These are phyloP conservation scores for Xenops minutus DNA, from an alignment of 2,797 vertebrate species.

Conservation along the genomic window DNA sequence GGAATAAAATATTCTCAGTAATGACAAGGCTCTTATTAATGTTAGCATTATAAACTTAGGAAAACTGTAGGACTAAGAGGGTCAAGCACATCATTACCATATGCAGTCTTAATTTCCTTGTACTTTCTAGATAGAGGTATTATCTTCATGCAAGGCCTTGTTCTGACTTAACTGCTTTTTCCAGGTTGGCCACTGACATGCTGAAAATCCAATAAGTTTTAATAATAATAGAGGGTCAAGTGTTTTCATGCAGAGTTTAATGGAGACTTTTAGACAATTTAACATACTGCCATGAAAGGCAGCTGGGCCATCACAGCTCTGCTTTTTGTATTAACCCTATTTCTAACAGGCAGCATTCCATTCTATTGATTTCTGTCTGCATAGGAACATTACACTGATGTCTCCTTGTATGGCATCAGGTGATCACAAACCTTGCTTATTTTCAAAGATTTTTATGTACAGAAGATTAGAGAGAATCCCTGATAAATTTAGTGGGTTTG, in stretches of 20 bases:
- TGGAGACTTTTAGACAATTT: neutral
- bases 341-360: neutral
- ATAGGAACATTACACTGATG: neutral
- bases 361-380: neutral
- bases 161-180: neutral
- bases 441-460: neutral
- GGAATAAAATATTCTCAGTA: neutral
- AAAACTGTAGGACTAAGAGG: neutral
- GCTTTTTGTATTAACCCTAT: neutral
- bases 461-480: neutral
- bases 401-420: neutral
- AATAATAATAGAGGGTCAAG: slow-evolving; percentile 25
- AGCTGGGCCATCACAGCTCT: neutral
- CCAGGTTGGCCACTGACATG: neutral
- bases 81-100: slow-evolving; percentile 2
- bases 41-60: neutral
- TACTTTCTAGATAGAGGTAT: neutral
- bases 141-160: neutral
- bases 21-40: neutral
- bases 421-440: neutral
- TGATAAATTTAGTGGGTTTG: neutral
- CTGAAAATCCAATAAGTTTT: neutral
- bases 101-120: neutral
- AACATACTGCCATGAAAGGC: neutral
- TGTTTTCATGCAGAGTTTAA: neutral